Conservation (phyloP, 2,888 invertebrate species). For the Agriopis leucophaearia region DNA sequence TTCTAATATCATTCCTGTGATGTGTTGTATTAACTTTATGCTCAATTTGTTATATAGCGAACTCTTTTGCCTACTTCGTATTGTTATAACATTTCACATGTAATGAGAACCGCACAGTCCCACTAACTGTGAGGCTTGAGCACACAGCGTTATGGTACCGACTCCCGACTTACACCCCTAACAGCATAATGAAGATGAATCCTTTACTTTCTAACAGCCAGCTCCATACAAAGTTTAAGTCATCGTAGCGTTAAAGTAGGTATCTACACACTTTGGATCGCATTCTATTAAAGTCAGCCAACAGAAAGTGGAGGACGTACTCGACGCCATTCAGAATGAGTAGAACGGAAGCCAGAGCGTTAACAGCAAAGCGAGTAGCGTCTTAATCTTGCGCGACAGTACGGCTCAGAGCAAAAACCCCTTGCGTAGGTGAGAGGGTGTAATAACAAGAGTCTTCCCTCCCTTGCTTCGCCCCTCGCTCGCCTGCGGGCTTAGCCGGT, state of each 20-base stretch:
- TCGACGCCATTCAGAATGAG: conserved; percentile 67
- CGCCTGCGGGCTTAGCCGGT: conserved; percentile 72
- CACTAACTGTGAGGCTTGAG: neutral
- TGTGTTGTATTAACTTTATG: neutral
- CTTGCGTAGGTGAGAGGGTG: conserved; percentile 84
- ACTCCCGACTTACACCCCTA: conserved; percentile 12
- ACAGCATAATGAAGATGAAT: conserved; percentile 27
- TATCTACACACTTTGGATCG: conserved; percentile 46
- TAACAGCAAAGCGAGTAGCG: conserved; percentile 77
- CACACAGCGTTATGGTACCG: neutral
- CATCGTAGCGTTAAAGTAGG: conserved; percentile 31
- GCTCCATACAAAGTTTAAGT: conserved; percentile 30
- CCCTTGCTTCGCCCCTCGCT: conserved; percentile 63
- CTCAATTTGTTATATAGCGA: neutral
- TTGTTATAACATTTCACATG: neutral
- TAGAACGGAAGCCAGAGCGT: conserved; percentile 72
- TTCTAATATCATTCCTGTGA: conserved; percentile 8
- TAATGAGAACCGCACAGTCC: neutral
- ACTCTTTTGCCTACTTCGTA: neutral
- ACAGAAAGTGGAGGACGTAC: conserved; percentile 60
- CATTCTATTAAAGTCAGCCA: conserved; percentile 59
- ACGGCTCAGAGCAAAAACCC: conserved; percentile 74
- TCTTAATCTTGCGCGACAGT: conserved; percentile 83
- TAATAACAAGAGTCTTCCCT: conserved; percentile 79
- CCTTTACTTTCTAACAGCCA: conserved; percentile 14